A percentile compares a stretch with the other conserved stretches of the same genome.
phyloP scores from a whole-genome alignment of 2,113 vertebrate species.

The Nanorana parkeri region DNA sequence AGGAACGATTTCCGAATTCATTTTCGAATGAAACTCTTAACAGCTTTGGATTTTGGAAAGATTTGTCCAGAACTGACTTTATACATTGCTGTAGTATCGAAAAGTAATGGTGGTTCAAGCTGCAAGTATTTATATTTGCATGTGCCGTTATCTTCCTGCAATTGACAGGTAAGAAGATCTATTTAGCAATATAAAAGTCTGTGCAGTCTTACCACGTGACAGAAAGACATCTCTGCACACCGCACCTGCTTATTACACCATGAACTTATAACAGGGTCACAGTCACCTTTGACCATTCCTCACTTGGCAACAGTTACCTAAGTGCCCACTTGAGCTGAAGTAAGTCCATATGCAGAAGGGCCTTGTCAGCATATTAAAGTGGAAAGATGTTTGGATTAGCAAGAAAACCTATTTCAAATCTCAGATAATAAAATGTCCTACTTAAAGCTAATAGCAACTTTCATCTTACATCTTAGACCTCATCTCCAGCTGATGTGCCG shows the following conservation, averaged over 20 bases:
- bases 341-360: conserved; percentile 63
- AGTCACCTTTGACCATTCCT: conserved; percentile 59
- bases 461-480: conserved; percentile 72
- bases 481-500: conserved; percentile 72
- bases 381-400: conserved; percentile 73
- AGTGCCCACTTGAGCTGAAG: conserved; percentile 68
- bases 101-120: no score
- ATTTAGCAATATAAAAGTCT: not conserved
- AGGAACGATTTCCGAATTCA: no score
- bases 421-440: conserved; percentile 76
- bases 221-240: not conserved
- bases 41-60: no score
- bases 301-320: conserved; percentile 61
- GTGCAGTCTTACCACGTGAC: no score
- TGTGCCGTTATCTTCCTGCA: no score
- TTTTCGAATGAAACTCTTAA: no score
- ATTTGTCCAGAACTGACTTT: no score
- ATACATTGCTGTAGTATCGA: no score
- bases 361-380: conserved; percentile 65
- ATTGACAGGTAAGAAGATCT: no score
- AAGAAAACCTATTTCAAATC: conserved; percentile 72
- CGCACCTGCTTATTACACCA: not conserved
- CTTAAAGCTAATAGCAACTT: conserved; percentile 80
- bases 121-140: no score
- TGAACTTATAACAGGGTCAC: conserved; percentile 4